These are phyloP conservation scores for Slavum lentiscoides DNA, from an alignment of 2,888 invertebrate species.

Conservation along the genomic window DNA sequence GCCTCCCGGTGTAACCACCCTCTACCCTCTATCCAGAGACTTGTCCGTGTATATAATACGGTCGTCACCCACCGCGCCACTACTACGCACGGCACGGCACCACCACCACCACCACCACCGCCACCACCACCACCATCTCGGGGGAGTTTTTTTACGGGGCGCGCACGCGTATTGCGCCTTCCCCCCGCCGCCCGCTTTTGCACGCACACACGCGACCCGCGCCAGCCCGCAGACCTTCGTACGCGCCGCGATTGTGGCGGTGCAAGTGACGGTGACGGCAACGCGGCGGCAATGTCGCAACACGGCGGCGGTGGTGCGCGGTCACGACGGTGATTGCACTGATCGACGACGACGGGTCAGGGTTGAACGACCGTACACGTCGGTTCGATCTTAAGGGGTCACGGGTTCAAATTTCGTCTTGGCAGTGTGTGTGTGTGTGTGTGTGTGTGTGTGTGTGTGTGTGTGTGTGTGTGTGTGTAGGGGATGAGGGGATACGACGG, in stretches of 20 bases:
- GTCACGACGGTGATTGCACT: neutral
- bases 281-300: neutral
- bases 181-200: neutral
- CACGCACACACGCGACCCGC: neutral
- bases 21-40: neutral
- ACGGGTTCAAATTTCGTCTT: constrained; percentile 33
- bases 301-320: neutral
- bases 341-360: constrained; percentile 25
- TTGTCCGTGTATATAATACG: neutral
- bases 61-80: neutral
- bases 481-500: no score
- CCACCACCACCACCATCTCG: neutral
- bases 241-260: neutral
- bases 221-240: neutral
- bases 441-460: no score
- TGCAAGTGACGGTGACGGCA: neutral
- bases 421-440: neutral
- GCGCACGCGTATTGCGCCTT: neutral
- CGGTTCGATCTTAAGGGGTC: constrained; percentile 7
- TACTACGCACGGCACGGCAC: no score
- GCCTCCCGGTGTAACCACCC: neutral
- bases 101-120: neutral
- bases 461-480: no score
- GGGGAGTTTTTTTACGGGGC: neutral
- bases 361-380: constrained; percentile 39